A percentile compares a stretch with the other conserved stretches of the same genome.
These are phyloP conservation scores for Pharmacophagus antenor DNA, from an alignment of 2,888 invertebrate species.

Conservation along the genomic window DNA sequence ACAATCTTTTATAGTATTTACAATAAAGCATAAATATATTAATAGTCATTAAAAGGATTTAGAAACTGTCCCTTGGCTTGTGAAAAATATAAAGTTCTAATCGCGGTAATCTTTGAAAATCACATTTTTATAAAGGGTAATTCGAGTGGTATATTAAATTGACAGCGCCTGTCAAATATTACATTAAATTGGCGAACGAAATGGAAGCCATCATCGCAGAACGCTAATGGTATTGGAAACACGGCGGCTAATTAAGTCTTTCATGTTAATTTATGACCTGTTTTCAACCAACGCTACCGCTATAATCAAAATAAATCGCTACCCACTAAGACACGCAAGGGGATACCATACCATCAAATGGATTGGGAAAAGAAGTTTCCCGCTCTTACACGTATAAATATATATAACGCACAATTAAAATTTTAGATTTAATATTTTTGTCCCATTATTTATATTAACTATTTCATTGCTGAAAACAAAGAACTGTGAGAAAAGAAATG, in stretches of 20 bases:
- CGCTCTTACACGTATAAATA: conserved; percentile 19
- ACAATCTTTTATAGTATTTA: too few relatives aligned
- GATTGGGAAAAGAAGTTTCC: conserved; percentile 54
- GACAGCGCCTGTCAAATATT: conserved; percentile 56
- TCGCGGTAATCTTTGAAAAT: background rate
- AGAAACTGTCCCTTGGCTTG: too few relatives aligned
- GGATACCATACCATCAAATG: conserved; percentile 62
- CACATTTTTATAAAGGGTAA: conserved; percentile 28
- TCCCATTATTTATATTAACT: too few relatives aligned
- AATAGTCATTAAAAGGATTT: too few relatives aligned
- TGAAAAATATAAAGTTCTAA: too few relatives aligned
- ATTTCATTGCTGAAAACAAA: too few relatives aligned
- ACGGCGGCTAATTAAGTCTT: conserved; percentile 74
- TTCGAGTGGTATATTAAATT: conserved; percentile 52
- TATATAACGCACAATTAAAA: conserved; percentile 2
- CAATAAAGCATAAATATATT: background rate
- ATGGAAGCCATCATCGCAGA: conserved; percentile 63
- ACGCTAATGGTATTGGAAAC: conserved; percentile 76
- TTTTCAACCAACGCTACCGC: conserved; percentile 65
- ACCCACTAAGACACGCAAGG: conserved; percentile 68
- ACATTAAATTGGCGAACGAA: conserved; percentile 63
- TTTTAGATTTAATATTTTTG: background rate
- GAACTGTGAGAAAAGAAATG: too few relatives aligned
- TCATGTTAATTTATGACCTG: conserved; percentile 73
- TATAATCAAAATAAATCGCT: conserved; percentile 78